phyloP scores from a whole-genome alignment of 2,888 invertebrate genomes.

The Scaptomyza tumidula region DNA sequence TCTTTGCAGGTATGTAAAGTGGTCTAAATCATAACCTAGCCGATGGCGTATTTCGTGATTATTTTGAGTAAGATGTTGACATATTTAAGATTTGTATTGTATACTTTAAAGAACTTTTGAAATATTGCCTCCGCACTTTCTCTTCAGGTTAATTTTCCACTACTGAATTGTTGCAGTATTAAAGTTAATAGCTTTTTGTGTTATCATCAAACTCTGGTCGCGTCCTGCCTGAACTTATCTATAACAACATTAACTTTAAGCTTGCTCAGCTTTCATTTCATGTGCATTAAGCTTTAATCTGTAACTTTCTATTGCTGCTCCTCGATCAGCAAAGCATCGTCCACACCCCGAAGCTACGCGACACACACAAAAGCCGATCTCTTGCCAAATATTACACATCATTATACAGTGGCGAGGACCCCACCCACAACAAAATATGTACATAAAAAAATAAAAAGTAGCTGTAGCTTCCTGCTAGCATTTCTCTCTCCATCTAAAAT shows the following conservation, averaged over 20 bases:
- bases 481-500: constrained; percentile 12
- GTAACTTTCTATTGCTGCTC: constrained; percentile 69
- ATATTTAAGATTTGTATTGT: background rate
- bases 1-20: constrained; percentile 56
- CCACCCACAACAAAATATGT: constrained; percentile 24
- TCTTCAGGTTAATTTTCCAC: background rate
- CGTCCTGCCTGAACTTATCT: constrained; percentile 42
- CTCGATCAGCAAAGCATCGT: constrained; percentile 32
- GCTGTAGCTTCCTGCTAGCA: constrained; percentile 60
- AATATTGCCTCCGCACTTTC: background rate
- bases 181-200: constrained; percentile 17
- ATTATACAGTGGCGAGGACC: constrained; percentile 56
- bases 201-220: constrained; percentile 25
- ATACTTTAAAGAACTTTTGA: constrained; percentile 1
- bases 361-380: constrained; percentile 30
- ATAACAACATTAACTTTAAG: constrained; percentile 50
- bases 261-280: constrained; percentile 56
- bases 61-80: constrained; percentile 26
- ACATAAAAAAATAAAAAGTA: constrained; percentile 8
- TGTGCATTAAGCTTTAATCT: constrained; percentile 63
- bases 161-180: constrained; percentile 13
- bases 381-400: constrained; percentile 65
- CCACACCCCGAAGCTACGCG: constrained; percentile 30
- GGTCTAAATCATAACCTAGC: background rate
- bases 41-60: background rate